Evolutionary conservation across 2,797 vertebrate genomes (phyloP), one percentile per base, ranked within the genome.

Genomic region (Vireo griseus): DNA sequence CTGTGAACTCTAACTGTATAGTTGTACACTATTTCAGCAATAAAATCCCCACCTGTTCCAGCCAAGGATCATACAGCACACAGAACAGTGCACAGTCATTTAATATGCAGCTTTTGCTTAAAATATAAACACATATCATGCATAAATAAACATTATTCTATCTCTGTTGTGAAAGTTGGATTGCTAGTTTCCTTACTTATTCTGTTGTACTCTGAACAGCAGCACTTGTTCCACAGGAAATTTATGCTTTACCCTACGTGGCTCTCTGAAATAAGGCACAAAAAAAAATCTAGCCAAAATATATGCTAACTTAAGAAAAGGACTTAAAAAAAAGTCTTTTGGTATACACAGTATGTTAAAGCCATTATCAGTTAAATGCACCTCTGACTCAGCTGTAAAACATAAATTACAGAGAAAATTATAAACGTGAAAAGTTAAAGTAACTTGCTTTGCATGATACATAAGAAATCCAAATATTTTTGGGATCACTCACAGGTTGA

Each of bases 1-100:
- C 96, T 29, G 96, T 98, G 90, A 98, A 97, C 11, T 67, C 54
- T 39, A 26, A 79, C 15, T 62, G n/a, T 8, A 33, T 2, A 45
- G 9, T 21, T 68, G 15, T 1, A 4, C 12, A 31, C 4, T 82
- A 37, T 22, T 72, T 63, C 47, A 92, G 51, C 37, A 80, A 22
- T 40, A 83, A 37, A n/a, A 59, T 25, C 8, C 5, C 4, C 18
- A 65, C 14, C 10, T 54, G 12, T 52, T 91, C 82, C 42, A 78
- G n/a, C 11, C 26, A 37, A 45, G 11, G 24, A 68, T 71, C 16
- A 72, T 74, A 63, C 9, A 71, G 28, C 8, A 71, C 15, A 63
- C 8, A 44, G 28, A 82, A 75, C 22, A 66, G n/a, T 31, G 5
- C 16, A 25, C 20, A 59, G 17, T 33, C 17, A 63, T 40, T 72